Conservation (phyloP, 2,797 vertebrate genomes). For the Poeciliopsis presidionis region DNA sequence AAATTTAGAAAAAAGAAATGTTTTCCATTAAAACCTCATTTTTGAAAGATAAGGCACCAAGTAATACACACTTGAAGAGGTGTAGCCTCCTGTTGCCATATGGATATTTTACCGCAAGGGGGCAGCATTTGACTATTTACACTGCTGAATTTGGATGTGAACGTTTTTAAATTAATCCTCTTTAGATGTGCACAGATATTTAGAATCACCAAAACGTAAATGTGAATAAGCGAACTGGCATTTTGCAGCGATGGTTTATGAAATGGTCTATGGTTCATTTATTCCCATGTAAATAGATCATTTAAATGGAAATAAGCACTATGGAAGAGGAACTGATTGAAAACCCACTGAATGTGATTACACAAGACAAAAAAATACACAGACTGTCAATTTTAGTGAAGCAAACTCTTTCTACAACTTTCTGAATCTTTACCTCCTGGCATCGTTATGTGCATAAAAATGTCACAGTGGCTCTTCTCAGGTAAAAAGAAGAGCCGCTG, state of each 20-base stretch:
- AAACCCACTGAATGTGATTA: background rate
- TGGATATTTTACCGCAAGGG: slow-evolving; percentile 9
- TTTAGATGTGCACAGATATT: background rate
- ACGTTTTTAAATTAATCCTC: background rate
- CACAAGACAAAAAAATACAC: background rate
- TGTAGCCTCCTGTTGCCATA: background rate
- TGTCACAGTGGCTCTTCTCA: background rate
- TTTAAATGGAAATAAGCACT: slow-evolving; percentile 37
- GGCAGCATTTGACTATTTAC: slow-evolving; percentile 25
- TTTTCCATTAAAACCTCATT: background rate
- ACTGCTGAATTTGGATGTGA: no score
- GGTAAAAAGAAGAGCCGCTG: background rate
- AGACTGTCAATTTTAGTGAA: background rate
- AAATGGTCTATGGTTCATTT: background rate
- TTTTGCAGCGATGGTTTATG: background rate
- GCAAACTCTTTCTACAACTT: background rate
- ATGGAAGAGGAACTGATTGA: background rate
- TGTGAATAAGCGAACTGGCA: background rate
- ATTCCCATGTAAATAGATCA: background rate
- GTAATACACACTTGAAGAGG: background rate
- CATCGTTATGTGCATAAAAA: background rate
- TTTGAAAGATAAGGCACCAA: background rate
- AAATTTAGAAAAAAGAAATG: background rate
- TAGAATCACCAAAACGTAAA: background rate
- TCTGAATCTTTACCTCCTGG: background rate